Evolutionary conservation across 1,140 invertebrate genomes (phyloP).

Genomic region (Dinothrombium tinctorium): DNA sequence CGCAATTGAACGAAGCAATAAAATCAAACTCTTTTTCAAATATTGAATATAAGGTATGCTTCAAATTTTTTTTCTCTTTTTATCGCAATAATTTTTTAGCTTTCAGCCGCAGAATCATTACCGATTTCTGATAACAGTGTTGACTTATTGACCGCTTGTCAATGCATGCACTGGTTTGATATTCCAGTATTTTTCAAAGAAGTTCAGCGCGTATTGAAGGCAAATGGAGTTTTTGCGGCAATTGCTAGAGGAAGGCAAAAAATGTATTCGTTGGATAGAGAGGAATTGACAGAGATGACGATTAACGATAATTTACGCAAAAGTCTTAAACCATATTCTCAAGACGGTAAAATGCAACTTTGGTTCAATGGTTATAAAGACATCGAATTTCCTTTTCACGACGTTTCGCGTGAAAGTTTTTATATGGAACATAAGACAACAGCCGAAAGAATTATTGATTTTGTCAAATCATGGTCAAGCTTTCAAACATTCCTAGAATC

Average conservation of each 20-base stretch:
- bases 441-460: not conserved
- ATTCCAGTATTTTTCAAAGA: not conserved
- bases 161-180: not conserved
- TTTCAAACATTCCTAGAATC: not conserved
- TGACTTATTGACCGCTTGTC: not conserved
- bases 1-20: not conserved
- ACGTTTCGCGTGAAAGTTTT: not conserved
- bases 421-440: not conserved
- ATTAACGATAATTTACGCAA: not conserved
- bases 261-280: not conserved
- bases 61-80: not conserved
- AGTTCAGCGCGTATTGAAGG: slow-evolving; percentile 15
- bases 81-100: not conserved
- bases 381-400: not conserved
- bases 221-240: slow-evolving; percentile 18
- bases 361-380: not conserved
- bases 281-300: not conserved
- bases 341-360: not conserved
- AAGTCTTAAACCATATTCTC: too few species aligned
- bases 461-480: not conserved
- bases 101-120: not conserved
- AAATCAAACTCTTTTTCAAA: not conserved
- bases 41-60: not conserved
- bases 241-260: slow-evolving; percentile 14
- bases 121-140: not conserved